Percentiles rank a stretch among this genome's conserved stretches.
phyloP scores from a whole-genome alignment of 2,888 invertebrate genomes.

The Acronicta psi region DNA sequence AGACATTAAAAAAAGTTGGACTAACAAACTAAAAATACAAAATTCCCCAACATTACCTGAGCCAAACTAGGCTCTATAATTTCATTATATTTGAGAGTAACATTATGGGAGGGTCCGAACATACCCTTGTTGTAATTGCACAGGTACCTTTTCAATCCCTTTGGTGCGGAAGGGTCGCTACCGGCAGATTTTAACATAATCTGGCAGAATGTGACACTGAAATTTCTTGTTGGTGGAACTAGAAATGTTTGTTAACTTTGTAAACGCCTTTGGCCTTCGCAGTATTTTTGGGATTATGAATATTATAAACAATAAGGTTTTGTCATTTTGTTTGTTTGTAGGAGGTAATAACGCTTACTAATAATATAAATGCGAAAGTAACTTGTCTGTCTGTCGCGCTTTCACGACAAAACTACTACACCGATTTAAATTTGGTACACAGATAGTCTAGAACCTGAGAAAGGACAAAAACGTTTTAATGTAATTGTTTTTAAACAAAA shows the following conservation, averaged over 20 bases:
- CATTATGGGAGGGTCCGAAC: slow-evolving; percentile 23
- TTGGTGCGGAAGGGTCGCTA: slow-evolving; percentile 16
- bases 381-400: too few species aligned
- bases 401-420: too few species aligned
- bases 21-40: slow-evolving; percentile 18
- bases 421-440: too few species aligned
- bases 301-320: not conserved
- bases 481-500: too few species aligned
- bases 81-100: slow-evolving; percentile 28
- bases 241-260: not conserved
- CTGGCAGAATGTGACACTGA: not conserved
- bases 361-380: too few species aligned
- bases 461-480: too few species aligned
- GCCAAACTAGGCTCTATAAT: slow-evolving; percentile 31
- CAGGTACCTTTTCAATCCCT: slow-evolving; percentile 43
- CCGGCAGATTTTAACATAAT: slow-evolving; percentile 38
- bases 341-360: too few species aligned
- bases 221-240: slow-evolving; percentile 1
- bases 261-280: not conserved
- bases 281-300: too few species aligned
- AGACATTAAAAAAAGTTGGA: too few species aligned
- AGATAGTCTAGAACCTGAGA: too few species aligned
- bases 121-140: slow-evolving; percentile 33
- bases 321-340: too few species aligned
- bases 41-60: slow-evolving; percentile 17